These are phyloP conservation scores for Nibea albiflora DNA, from an alignment of 2,113 vertebrate genomes.

Conservation along the genomic window DNA sequence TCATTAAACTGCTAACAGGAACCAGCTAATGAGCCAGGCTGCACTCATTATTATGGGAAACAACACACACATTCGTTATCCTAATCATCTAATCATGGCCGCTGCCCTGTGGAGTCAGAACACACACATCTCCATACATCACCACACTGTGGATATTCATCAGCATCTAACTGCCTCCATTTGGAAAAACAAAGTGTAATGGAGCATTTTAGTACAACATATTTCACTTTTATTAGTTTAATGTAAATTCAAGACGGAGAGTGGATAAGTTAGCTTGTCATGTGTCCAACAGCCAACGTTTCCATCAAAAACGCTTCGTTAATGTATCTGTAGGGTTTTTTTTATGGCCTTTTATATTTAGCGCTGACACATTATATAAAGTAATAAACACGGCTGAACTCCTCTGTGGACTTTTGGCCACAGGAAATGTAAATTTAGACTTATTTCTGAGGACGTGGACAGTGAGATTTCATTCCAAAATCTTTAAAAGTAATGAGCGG, in stretches of 20 bases:
- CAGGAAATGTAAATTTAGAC: background rate
- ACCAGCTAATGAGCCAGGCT: constrained; percentile 67
- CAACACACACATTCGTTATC: constrained; percentile 68
- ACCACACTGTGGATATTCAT: constrained; percentile 44
- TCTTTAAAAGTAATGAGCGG: background rate
- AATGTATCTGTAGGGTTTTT: background rate
- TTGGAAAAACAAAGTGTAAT: constrained; percentile 48
- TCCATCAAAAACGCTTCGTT: background rate
- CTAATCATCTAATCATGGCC: constrained; percentile 69
- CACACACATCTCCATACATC: constrained; percentile 56
- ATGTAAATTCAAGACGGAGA: constrained; percentile 21
- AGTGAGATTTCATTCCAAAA: background rate
- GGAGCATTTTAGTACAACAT: constrained; percentile 34
- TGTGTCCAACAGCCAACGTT: background rate
- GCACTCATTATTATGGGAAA: constrained; percentile 66
- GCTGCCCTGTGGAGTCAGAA: constrained; percentile 60
- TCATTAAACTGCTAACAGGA: constrained; percentile 70
- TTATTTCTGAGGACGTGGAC: background rate
- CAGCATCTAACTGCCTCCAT: constrained; percentile 49
- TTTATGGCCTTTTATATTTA: background rate
- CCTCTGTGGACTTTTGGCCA: background rate
- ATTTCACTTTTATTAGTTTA: constrained; percentile 43
- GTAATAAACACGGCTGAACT: background rate
- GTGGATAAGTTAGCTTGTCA: background rate
- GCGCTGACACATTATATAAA: background rate